Evolutionary conservation across 2,888 invertebrate species (phyloP), one percentile per base, ranked within the genome.

Genomic region (Selenia dentaria): DNA sequence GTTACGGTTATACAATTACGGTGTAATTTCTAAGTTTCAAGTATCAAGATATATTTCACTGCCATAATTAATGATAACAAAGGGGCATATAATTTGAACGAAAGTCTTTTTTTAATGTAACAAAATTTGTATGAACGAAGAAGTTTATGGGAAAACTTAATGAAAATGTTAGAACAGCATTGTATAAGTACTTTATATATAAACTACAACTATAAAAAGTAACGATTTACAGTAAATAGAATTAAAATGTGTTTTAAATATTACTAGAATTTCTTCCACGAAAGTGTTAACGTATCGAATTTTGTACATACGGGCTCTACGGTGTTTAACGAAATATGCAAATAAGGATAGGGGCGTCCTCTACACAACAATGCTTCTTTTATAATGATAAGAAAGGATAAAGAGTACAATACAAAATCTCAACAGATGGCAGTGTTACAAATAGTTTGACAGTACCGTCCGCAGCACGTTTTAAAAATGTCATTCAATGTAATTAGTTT

Each of bases 371-470:
- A 81, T 79, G 66, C 65, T 67, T n/a, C 18, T 18, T 31, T 31
- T 25, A 22, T 22, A 8, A 8, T 8, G 8, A 8, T 22, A 18
- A 18, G 5, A 18, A 18, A 18, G 6, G 6, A 18, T 18, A 6
- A 37, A 29, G 55, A 67, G 70, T 74, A 75, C 63, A 62, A 80
- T 78, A 81, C 81, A 80, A 79, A 76, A 79, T 72, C 74, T 81
- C 81, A 84, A 83, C 83, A 83, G 83, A 83, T 84, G 83, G 74
- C 80, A 54, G 67, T 73, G 70, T 64, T 38, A 32, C 10, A 31
- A 25, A 10, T 20, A n/a, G n/a, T n/a, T n/a, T 9, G 1, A 31
- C 5, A 22, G n/a, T 8, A 8, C 6, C 22, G 22, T n/a, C n/a
- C n/a, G n/a, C n/a, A n/a, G 22, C 6, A 22, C 3, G 11, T 18